Percentiles rank a stretch among this genome's conserved stretches.
Conservation (phyloP, 2,888 invertebrate species). For the Molorchus minor region DNA sequence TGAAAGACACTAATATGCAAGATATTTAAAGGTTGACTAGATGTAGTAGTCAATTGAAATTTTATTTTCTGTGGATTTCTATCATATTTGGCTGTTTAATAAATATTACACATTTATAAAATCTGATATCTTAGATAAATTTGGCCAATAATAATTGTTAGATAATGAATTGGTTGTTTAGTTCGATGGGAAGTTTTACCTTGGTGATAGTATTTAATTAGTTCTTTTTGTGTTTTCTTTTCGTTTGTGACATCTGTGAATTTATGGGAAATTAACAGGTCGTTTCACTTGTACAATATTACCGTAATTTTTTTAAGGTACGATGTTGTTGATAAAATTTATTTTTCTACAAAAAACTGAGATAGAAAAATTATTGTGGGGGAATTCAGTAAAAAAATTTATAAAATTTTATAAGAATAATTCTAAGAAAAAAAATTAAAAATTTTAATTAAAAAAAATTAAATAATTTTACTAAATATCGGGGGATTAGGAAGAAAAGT, state of each 20-base stretch:
- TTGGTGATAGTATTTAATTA: conserved; percentile 15
- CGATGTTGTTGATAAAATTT: no score
- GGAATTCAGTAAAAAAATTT: no score
- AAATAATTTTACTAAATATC: no score
- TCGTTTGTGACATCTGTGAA: neutral
- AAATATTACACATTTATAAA: conserved; percentile 11
- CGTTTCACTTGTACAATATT: no score
- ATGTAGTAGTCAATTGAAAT: neutral
- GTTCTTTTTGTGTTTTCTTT: conserved; percentile 2
- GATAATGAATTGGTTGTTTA: conserved; percentile 6
- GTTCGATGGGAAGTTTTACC: conserved; percentile 14
- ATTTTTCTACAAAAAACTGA: no score
- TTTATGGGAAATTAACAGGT: neutral
- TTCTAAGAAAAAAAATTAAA: no score
- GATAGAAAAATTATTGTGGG: no score
- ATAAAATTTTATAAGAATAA: no score
- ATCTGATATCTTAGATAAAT: neutral
- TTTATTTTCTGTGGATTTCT: conserved; percentile 4
- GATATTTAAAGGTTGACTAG: neutral
- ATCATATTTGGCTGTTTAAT: conserved; percentile 7
- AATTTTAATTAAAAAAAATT: no score
- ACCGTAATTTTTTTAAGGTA: no score
- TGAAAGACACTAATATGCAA: conserved; percentile 11
- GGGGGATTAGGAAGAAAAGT: no score
- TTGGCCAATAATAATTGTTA: conserved; percentile 11